phyloP scores from a whole-genome alignment of 2,113 vertebrate genomes.

The Agelaius phoeniceus region DNA sequence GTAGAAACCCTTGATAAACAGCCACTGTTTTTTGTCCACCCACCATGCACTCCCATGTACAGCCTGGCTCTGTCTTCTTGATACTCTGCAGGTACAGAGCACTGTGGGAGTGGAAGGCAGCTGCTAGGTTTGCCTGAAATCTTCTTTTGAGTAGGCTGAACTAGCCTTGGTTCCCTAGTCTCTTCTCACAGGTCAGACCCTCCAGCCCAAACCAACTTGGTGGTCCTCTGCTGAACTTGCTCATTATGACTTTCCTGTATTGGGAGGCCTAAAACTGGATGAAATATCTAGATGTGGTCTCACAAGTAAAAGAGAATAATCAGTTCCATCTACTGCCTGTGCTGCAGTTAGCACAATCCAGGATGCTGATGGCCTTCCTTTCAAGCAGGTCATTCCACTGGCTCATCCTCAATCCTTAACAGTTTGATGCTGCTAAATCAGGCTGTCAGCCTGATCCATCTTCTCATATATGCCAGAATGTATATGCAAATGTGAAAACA shows the following conservation, averaged over 20 bases:
- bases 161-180: background rate
- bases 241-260: background rate
- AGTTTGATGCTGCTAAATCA: background rate
- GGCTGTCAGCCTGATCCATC: background rate
- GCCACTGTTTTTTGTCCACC: background rate
- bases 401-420: background rate
- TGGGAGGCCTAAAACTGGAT: background rate
- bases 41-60: background rate
- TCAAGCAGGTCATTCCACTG: background rate
- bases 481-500: background rate
- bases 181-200: background rate
- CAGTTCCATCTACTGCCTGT: background rate
- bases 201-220: background rate
- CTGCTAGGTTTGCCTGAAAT: background rate
- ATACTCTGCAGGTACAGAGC: background rate
- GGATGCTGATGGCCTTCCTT: background rate
- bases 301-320: background rate
- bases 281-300: background rate
- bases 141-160: background rate
- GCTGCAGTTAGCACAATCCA: background rate
- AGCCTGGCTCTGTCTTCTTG: background rate
- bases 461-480: background rate
- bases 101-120: background rate
- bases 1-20: background rate
- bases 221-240: background rate